Evolutionary conservation across 2,797 vertebrate species (phyloP).

Genomic region (Scarus forsteni): DNA sequence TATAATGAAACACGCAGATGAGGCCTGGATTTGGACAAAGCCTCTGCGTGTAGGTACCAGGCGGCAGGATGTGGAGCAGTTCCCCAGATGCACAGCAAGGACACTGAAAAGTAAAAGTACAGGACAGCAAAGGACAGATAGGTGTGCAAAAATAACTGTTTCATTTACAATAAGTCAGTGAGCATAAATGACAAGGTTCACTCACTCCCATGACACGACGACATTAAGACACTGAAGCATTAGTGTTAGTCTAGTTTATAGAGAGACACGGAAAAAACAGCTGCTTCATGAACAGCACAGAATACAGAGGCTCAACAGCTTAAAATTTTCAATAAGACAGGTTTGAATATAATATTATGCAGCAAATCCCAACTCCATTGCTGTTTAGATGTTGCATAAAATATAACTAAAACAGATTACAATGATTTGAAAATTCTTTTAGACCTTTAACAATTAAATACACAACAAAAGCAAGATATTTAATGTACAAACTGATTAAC

Average conservation of each 20-base stretch:
- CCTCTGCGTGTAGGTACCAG: conserved; percentile 32
- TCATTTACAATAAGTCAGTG: conserved; percentile 60
- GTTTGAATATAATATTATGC: no score
- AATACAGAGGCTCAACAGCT: no score
- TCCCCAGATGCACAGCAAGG: conserved; percentile 81
- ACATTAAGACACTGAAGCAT: neutral
- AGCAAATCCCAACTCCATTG: no score
- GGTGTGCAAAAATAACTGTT: conserved; percentile 75
- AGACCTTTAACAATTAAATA: no score
- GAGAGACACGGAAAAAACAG: no score
- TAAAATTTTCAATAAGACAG: no score
- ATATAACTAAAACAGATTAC: no score
- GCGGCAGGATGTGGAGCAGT: conserved; percentile 76
- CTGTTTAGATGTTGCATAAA: no score
- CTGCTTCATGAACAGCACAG: neutral
- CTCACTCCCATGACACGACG: conserved; percentile 17
- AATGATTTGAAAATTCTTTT: no score
- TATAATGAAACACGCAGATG: conserved; percentile 8
- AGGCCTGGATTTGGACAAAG: conserved; percentile 52
- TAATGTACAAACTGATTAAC: no score
- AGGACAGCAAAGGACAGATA: conserved; percentile 76
- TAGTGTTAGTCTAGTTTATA: no score
- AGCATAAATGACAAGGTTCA: conserved; percentile 53
- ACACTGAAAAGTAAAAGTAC: conserved; percentile 78
- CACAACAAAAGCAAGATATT: no score